Base-by-base conservation (phyloP, 2,797 vertebrate species). In the Crocidura indochinensis region DNA sequence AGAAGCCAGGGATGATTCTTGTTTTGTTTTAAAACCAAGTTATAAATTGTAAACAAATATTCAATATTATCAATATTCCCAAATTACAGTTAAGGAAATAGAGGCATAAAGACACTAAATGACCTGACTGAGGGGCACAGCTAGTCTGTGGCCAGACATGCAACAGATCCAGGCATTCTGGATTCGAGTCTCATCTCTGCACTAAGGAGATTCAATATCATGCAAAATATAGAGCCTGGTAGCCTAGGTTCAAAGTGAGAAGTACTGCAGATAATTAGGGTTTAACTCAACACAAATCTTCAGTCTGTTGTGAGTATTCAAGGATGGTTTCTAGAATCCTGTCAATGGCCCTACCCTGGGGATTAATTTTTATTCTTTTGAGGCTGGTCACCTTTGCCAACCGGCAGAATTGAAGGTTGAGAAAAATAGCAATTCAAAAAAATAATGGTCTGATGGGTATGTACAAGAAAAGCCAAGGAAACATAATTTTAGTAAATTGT, bases 321-420 rank as follows among this genome's bases (percentile, higher is more conserved):
- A 68, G 31, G 12, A 17, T 17, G n/a, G 17, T 80, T 87, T 76
- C 76, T 67, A 71, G 47, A 74, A 49, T 29, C 73, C n/a, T 51
- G 24, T 67, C 51, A 29, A 19, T 53, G 67, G 74, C 27, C 27
- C 9, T 75, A 38, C 51, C 75, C 84, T 81, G 64, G 79, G 56
- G 22, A 12, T 83, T 69, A 46, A 38, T 38, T 77, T 87, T 82
- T 60, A 68, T 47, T 64, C 5, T 65, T 91, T 95, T 68, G 47
- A 93, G 10, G 83, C 53, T 73, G 5, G 12, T 62, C 22, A 72
- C 53, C 53, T 91, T 84, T 51, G 60, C 26, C 26, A n/a, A 10
- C 71, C 62, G 77, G 14, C 15, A 92, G 69, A 94, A 87, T 9
- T 92, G 75, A 91, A 53, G 68, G 56, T 29, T 71, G 72, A 86